Base-by-base conservation (phyloP, 2,797 vertebrate species). In the Trachops cirrhosus region DNA sequence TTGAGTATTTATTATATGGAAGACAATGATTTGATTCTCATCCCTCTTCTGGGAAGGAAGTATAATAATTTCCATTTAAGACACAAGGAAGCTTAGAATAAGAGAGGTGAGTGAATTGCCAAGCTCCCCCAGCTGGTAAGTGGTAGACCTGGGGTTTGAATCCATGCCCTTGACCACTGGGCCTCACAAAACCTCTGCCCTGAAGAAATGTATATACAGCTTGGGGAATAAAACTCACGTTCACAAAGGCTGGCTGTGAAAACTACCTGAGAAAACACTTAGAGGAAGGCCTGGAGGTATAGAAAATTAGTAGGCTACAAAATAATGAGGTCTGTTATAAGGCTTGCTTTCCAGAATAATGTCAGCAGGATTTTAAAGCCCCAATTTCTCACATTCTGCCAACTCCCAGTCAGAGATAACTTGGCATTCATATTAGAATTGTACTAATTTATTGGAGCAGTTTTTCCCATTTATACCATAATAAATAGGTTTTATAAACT, bases 401-500 rank as follows among this genome's bases (percentile, higher is more conserved):
- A 86, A 68, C n/a, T 62, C 64, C 29, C 62, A 80, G 50, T 48
- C 68, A 93, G 82, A 75, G 26, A 52, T 46, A 92, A 92, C 88
- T 44, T 77, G 92, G 83, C 4, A 54, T 59, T 84, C 54, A 14
- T 73, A 46, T 83, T 86, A 86, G 91, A 96, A 84, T 79, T 39
- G 44, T 70, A 62, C 71, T 71, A 94, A 89, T 75, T 92, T 92
- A 89, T 86, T 82, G 24, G 70, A 59, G 14, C 41, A 83, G 73
- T 19, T 91, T 96, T 95, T 83, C 85, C 85, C 78, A 77, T 68
- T 83, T 96, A 92, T 70, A 71, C 32, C 57, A 41, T 95, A 96
- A 90, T 67, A 94, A 91, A 95, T n/a, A 78, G 80, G 29, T 68
- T 96, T 96, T 87, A 59, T 92, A 93, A 93, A 67, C 50, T 94